Base-by-base conservation (phyloP, 2,888 invertebrate genomes). In the Athripsodes cinereus region DNA sequence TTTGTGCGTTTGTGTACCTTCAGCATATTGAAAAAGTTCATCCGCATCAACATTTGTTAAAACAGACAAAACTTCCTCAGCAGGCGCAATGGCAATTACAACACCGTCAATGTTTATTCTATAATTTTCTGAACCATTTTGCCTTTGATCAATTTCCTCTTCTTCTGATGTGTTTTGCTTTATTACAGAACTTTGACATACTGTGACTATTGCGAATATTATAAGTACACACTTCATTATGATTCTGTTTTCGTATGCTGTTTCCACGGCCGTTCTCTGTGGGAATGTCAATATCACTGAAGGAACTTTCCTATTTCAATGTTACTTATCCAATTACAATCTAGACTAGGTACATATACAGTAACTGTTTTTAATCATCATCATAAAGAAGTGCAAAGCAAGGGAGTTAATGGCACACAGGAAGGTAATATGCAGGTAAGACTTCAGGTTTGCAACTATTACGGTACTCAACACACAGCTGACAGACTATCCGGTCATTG, bases 71-170 rank as follows among this genome's bases (percentile, higher is more conserved):
- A 86, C 71, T 1, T 81, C 74, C 54, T 85, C 85, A 0, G 81
- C 81, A 0, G 86, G 85, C 0, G 85, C 83, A 46, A 85, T 74
- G 2, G 86, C 83, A 31, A 88, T 72, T 13, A 85, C 79, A n/a
- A 88, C 75, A 13, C 85, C 87, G 66, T 86, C 83, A 52, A 90
- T 77, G 68, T 82, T 84, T 10, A 90, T 72, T 18, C 87, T 78
- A 64, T 84, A 81, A 74, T 91, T 91, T 66, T 88, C 88, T 0
- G 83, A 76, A 1, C 90, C 90, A 68, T 89, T 90, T 69, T 91
- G 91, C 6, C 89, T 74, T 68, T 90, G 88, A 71, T 91, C 90
- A 69, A 83, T 85, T 63, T 76, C 74, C 20, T 74, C 64, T 26
- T 68, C 68, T 11, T 63, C 60, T 53, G 66, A n/a, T 40, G 40